These are phyloP conservation scores for Tinea semifulvella DNA, from an alignment of 2,888 invertebrate species.

Conservation along the genomic window DNA sequence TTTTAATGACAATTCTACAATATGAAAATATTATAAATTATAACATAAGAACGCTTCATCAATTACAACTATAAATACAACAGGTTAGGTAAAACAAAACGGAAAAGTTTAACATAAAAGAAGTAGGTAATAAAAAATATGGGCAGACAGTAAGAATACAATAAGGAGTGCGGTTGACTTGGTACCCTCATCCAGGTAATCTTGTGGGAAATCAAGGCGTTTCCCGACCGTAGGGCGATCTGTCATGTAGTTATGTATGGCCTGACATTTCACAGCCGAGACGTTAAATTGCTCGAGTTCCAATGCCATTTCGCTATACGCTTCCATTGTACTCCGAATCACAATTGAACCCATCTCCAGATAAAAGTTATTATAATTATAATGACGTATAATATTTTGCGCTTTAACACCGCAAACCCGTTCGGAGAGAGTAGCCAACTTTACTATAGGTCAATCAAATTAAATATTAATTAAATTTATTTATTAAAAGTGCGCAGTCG, in stretches of 20 bases:
- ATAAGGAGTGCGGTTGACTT: constrained; percentile 35
- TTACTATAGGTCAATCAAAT: too few relatives aligned
- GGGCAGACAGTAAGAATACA: constrained; percentile 6
- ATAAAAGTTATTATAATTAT: too few relatives aligned
- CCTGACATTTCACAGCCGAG: constrained; percentile 11
- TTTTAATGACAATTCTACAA: too few relatives aligned
- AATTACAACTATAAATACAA: too few relatives aligned
- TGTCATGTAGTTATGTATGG: constrained; percentile 24
- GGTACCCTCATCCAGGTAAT: constrained; percentile 47
- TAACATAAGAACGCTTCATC: too few relatives aligned
- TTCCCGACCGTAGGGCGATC: constrained; percentile 39
- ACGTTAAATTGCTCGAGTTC: constrained; percentile 3
- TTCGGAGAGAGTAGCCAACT: too few relatives aligned
- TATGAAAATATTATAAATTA: too few relatives aligned
- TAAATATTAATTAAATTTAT: too few relatives aligned
- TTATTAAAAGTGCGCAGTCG: too few relatives aligned
- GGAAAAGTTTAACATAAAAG: neutral
- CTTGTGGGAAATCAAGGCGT: constrained; percentile 53
- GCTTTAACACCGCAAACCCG: too few relatives aligned
- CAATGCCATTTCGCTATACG: constrained; percentile 7
- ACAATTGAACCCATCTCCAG: neutral
- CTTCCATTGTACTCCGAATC: neutral
- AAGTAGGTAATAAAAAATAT: constrained; percentile 1
- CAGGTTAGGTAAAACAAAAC: neutral
- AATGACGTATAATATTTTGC: too few relatives aligned